Evolutionary conservation across 2,113 vertebrate species (phyloP).

Genomic region (Ailurus styani): DNA sequence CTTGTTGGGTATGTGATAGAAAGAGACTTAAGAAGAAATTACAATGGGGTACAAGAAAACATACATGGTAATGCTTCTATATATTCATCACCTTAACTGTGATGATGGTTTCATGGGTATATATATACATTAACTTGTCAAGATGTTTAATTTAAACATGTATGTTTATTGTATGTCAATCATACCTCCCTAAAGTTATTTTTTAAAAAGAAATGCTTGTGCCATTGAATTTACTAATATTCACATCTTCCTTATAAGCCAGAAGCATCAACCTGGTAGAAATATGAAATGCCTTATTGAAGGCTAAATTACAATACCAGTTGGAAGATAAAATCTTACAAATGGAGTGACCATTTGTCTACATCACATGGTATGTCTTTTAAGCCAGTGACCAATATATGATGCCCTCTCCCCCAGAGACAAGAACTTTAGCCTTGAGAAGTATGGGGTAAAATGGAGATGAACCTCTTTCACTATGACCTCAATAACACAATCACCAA

Average conservation of each 20-base stretch:
- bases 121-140: not conserved
- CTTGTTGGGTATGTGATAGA: not conserved
- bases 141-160: not conserved
- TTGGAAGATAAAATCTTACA: not conserved
- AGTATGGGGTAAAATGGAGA: not conserved
- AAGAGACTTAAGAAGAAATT: not conserved
- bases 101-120: not conserved
- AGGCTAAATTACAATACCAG: not conserved
- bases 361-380: not conserved
- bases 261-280: not conserved
- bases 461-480: not conserved
- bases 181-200: not conserved
- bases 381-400: not conserved
- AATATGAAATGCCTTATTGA: not conserved
- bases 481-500: not conserved
- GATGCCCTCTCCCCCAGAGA: not conserved
- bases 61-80: not conserved
- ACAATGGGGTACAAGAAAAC: not conserved
- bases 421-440: not conserved
- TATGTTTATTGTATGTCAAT: not conserved
- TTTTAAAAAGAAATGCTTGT: not conserved
- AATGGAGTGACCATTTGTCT: not conserved
- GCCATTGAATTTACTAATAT: not conserved
- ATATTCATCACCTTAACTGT: not conserved
- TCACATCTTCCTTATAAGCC: not conserved